Evolutionary conservation across 1,140 invertebrate species (phyloP).

Genomic region (Sinella curviseta): DNA sequence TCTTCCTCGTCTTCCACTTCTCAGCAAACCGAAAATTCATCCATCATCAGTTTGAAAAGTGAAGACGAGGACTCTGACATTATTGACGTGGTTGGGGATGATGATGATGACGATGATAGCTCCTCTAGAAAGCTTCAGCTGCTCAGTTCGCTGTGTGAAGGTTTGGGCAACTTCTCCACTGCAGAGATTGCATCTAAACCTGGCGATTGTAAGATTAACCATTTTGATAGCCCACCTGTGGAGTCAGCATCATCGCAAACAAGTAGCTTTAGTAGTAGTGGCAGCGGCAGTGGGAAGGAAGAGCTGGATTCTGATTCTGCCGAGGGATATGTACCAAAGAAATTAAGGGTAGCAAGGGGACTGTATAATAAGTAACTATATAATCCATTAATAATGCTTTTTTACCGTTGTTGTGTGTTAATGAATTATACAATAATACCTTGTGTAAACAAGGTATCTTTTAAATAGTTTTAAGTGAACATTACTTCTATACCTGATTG

Average conservation of each 20-base stretch:
- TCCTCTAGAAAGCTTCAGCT: neutral
- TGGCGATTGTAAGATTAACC: neutral
- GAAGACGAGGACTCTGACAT: neutral
- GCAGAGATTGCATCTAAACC: neutral
- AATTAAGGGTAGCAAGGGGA: neutral
- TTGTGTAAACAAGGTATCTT: neutral
- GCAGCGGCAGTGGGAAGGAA: neutral
- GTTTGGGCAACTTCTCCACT: neutral
- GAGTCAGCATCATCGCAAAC: neutral
- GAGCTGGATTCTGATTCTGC: no score
- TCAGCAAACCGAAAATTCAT: constrained; percentile 14
- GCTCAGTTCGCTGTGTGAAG: neutral
- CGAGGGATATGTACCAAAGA: constrained; percentile 14
- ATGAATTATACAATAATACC: neutral
- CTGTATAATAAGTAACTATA: neutral
- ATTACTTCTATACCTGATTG: no score
- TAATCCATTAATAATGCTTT: neutral
- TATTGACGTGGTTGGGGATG: constrained; percentile 9
- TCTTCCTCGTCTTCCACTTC: neutral
- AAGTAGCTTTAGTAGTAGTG: no score
- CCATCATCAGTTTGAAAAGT: neutral
- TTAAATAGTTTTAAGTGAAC: no score
- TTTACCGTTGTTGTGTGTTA: neutral
- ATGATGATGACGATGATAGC: neutral
- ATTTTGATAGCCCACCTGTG: neutral